Percentiles rank a stretch among this genome's conserved stretches.
These are phyloP conservation scores for Eretmocerus hayati DNA, from an alignment of 2,888 invertebrate genomes.

Conservation along the genomic window DNA sequence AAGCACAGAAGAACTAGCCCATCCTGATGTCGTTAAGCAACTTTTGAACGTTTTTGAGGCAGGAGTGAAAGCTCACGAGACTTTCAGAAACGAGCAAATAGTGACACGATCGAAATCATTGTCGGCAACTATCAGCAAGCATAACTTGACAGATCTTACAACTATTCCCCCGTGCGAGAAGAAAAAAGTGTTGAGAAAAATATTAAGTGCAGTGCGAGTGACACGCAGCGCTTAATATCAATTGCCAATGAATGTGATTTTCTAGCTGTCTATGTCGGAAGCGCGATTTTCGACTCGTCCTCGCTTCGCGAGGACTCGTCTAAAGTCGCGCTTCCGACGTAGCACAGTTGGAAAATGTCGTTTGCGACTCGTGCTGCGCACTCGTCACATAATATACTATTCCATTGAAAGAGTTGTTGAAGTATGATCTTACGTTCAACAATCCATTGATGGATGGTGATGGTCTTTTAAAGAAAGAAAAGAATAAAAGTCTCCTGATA, in stretches of 20 bases:
- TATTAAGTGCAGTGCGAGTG: not conserved
- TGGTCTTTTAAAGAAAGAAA: constrained; percentile 5
- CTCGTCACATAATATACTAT: too few relatives aligned
- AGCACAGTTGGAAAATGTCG: too few relatives aligned
- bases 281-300: too few relatives aligned
- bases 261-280: too few relatives aligned
- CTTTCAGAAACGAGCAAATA: not conserved
- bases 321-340: too few relatives aligned
- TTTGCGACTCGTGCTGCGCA: too few relatives aligned
- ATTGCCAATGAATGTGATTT: not conserved
- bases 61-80: not conserved
- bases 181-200: not conserved
- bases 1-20: not conserved
- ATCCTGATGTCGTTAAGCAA: not conserved
- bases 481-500: constrained; percentile 1
- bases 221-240: not conserved
- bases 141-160: constrained; percentile 3
- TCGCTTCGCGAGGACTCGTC: too few relatives aligned
- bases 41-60: constrained; percentile 3
- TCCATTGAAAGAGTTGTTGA: constrained; percentile 1
- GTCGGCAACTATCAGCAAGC: not conserved
- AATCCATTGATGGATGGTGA: constrained; percentile 4
- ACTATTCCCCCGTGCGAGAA: not conserved
- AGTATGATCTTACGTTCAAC: not conserved
- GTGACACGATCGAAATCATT: not conserved